A percentile compares a stretch with the other conserved stretches of the same genome.
phyloP scores from a whole-genome alignment of 2,797 vertebrate genomes.

The Momotus momota region DNA sequence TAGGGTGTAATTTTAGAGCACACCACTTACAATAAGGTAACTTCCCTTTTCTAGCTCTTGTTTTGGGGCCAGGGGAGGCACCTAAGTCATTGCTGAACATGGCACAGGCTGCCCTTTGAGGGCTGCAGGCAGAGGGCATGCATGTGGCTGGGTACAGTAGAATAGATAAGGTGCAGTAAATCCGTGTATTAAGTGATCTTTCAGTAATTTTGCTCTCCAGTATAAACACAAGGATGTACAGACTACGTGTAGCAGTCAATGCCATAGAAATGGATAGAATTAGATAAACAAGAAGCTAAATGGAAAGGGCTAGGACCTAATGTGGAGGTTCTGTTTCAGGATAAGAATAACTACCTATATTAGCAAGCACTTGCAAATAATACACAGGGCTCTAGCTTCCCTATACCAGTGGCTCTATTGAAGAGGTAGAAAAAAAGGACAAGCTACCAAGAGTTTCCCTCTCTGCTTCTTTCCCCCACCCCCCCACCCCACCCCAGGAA shows the following conservation, averaged over 20 bases:
- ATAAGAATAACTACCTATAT: not conserved
- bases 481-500: not conserved
- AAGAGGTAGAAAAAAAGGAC: not conserved
- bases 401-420: not conserved
- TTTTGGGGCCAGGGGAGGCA: not conserved
- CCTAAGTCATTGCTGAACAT: not conserved
- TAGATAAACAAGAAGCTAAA: not conserved
- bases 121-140: not conserved
- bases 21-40: not conserved
- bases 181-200: not conserved
- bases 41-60: not conserved
- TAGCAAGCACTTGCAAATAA: not conserved
- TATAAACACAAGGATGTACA: not conserved
- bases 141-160: not conserved
- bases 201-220: not conserved
- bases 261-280: not conserved
- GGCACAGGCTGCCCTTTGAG: not conserved
- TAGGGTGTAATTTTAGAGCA: constrained; percentile 33
- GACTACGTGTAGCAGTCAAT: not conserved
- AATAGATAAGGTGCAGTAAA: not conserved
- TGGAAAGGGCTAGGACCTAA: not conserved
- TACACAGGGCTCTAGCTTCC: not conserved
- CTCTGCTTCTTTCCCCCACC: not conserved
- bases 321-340: not conserved
- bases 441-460: not conserved